Percentiles rank a stretch among this genome's conserved stretches.
phyloP scores from a whole-genome alignment of 1,140 invertebrate species.

The Idris sp. region DNA sequence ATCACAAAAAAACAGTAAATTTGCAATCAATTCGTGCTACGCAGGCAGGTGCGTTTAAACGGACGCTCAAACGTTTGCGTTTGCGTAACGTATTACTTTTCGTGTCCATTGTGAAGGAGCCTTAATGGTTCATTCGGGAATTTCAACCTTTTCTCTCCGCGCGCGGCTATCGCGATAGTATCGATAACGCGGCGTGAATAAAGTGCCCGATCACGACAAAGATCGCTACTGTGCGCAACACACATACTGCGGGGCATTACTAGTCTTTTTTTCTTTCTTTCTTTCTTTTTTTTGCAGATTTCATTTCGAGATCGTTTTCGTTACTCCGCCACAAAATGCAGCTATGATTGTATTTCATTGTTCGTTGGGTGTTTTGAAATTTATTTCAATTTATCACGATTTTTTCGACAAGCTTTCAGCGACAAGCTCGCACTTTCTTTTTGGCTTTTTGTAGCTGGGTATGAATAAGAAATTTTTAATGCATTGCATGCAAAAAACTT shows the following conservation, averaged over 20 bases:
- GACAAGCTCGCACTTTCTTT: too few relatives aligned
- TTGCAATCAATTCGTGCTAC: too few relatives aligned
- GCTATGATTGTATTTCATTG: slow-evolving; percentile 45
- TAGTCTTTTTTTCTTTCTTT: too few relatives aligned
- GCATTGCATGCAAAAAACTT: too few relatives aligned
- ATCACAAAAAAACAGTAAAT: too few relatives aligned
- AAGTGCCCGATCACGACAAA: slow-evolving; percentile 61
- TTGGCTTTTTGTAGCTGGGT: too few relatives aligned
- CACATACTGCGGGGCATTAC: slow-evolving; percentile 22
- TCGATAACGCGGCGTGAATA: slow-evolving; percentile 64
- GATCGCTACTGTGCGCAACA: slow-evolving; percentile 61
- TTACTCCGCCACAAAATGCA: slow-evolving; percentile 31
- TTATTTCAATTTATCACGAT: slow-evolving; percentile 38
- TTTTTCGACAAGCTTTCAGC: slow-evolving; percentile 12
- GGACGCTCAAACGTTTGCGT: too few relatives aligned
- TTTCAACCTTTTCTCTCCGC: slow-evolving; percentile 64
- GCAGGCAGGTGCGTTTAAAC: too few relatives aligned
- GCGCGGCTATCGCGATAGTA: slow-evolving; percentile 63
- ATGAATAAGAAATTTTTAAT: too few relatives aligned
- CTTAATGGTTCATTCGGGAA: too few relatives aligned
- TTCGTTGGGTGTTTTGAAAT: slow-evolving; percentile 35
- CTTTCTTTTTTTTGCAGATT: slow-evolving; percentile 58
- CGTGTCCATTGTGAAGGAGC: too few relatives aligned
- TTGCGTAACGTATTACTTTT: too few relatives aligned
- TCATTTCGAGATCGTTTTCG: slow-evolving; percentile 49